These are phyloP conservation scores for Leptosomus discolor DNA, from an alignment of 2,113 vertebrate genomes.

Conservation along the genomic window DNA sequence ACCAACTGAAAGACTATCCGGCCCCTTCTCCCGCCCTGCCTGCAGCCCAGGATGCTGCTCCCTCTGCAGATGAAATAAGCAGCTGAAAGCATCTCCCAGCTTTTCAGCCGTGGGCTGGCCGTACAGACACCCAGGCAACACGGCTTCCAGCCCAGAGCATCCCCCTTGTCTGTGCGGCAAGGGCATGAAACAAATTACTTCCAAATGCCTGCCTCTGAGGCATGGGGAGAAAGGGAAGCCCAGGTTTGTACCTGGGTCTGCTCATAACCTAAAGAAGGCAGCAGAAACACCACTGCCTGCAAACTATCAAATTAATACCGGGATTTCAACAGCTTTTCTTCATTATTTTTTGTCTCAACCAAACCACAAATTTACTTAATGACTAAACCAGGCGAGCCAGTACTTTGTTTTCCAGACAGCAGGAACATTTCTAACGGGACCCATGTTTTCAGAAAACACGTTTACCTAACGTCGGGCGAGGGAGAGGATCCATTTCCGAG, in stretches of 20 bases:
- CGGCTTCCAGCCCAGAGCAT: neutral
- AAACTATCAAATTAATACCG: slow-evolving; percentile 60
- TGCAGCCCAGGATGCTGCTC: neutral
- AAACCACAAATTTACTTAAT: slow-evolving; percentile 74
- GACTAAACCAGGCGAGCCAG: slow-evolving; percentile 61
- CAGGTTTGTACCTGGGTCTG: slow-evolving; percentile 30
- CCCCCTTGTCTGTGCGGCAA: neutral
- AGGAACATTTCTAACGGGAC: slow-evolving; percentile 51
- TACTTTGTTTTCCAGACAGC: slow-evolving; percentile 61
- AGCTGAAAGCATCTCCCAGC: neutral
- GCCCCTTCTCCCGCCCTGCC: neutral
- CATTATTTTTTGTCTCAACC: slow-evolving; percentile 69
- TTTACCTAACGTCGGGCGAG: neutral
- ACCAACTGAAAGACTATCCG: accelerated
- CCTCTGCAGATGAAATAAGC: neutral
- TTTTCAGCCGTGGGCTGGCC: neutral
- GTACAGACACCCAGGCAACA: neutral
- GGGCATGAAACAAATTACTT: neutral
- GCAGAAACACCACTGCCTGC: slow-evolving; percentile 46
- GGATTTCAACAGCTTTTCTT: slow-evolving; percentile 75
- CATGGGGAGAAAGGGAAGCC: neutral
- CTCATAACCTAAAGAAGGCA: slow-evolving; percentile 14
- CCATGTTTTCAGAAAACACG: slow-evolving; percentile 20
- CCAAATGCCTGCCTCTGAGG: slow-evolving; percentile 37
- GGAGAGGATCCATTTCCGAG: neutral